Evolutionary conservation across 2,797 vertebrate genomes (phyloP), one percentile per base, ranked within the genome.

Genomic region (Hemitrygon akajei): DNA sequence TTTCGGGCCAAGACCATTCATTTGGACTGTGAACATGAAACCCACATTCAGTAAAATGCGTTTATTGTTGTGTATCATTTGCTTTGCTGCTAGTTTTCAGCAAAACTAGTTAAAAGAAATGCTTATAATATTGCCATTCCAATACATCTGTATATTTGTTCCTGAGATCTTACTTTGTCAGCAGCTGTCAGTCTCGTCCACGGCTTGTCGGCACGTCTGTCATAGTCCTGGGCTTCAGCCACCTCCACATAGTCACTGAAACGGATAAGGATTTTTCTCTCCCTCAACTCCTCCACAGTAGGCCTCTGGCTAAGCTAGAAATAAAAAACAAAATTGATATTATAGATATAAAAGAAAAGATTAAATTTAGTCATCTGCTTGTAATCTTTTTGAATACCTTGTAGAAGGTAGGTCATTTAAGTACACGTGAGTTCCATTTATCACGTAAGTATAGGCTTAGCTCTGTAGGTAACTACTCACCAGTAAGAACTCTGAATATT

Each of bases 211-310:
- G 99, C 98, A 95, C 98, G 97, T 93, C 98, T 96, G 97, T 99
- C 99, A 0, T 99, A 99, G 96, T 99, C 99, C 96, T 99, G 98
- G 9, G 98, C 98, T 0, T 99, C 98, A 0, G 98, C 98, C 96
- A 99, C 98, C 94, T 99, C 99, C 95, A 99, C 99, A 0, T 99
- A 99, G 97, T 99, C 99, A 1, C 98, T 98, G 97, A 99, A 99
- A 94, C 97, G 98, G 96, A 99, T 99, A 93, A 99, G 98, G 95
- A 99, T 99, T 96, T 98, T 99, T 94, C 98, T 98, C 95, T 98
- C 98, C 91, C 99, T 97, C 93, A 99, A 97, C 95, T 99, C 98
- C 96, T 99, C 98, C 93, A 99, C 99, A 0, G 99, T 99, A 93
- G 98, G 99, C 95, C 99, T 97, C 95, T 99, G 98, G 95, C 98